Conservation (phyloP, 2,113 vertebrate genomes). For the Thunnus maccoyii region DNA sequence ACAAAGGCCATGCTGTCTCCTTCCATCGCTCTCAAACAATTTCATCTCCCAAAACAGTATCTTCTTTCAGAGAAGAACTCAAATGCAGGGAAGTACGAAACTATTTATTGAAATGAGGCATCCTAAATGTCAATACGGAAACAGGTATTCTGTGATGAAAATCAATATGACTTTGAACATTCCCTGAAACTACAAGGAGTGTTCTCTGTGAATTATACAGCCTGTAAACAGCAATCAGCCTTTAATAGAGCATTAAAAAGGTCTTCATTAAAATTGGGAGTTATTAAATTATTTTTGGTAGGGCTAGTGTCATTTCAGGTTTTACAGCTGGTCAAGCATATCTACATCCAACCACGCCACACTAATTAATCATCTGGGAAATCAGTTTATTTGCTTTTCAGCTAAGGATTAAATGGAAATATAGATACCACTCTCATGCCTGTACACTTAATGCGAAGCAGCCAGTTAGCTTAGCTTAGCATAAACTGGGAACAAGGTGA, state of each 20-base stretch:
- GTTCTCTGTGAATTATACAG: not conserved
- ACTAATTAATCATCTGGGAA: not conserved
- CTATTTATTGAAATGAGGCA: not conserved
- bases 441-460: too few species aligned
- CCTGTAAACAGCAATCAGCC: not conserved
- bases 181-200: not conserved
- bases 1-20: conserved; percentile 13
- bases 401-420: too few species aligned
- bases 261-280: not conserved
- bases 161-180: not conserved
- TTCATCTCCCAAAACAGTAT: not conserved
- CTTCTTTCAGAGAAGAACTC: not conserved
- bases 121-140: not conserved
- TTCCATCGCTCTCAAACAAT: conserved; percentile 5
- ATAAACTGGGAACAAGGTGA: too few species aligned
- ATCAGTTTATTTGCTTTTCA: not conserved
- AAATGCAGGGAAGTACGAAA: not conserved
- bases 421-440: too few species aligned
- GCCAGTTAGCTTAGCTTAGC: too few species aligned
- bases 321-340: not conserved
- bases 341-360: not conserved
- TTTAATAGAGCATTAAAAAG: not conserved
- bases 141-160: not conserved
- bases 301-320: not conserved
- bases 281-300: not conserved